Evolutionary conservation across 2,888 invertebrate genomes (phyloP), one percentile per base, ranked within the genome.

Genomic region (Diloba caeruleocephala): DNA sequence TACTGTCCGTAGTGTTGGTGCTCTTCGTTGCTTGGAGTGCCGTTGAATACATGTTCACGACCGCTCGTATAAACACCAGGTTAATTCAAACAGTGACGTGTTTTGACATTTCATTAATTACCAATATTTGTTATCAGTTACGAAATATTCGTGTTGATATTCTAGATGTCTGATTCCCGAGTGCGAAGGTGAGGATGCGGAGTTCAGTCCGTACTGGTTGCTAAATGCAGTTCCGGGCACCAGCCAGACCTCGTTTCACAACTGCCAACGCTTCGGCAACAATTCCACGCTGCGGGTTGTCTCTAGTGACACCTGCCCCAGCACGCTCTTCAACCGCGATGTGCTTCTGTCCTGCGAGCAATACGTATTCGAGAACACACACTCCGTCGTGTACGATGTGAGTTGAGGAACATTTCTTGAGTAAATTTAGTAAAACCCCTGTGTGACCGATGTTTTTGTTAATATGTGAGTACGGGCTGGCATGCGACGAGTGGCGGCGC

Each of bases 401-500:
- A 84, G 89, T 79, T 1, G 0, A 6, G 2, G 1, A 3, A 2
- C 19, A 9, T 8, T 19, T 14, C 4, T 19, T 9, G 2, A 1
- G 8, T 0, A n/a, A 3, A 8, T 8, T 29, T n/a, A 8, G 26
- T n/a, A 9, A n/a, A 2, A 7, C 3, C 8, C 12, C 1, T 3
- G n/a, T 3, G 1, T 28, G 19, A 29, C 15, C 37, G 31, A 25
- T 38, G 21, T 25, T 8, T 31, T 41, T 41, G 8, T 15, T 36
- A 78, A 14, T 7, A 8, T 21, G 2, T 13, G 3, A 96, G 96
- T 96, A 94, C 75, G 87, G 84, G 32, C 78, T 96, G n/a, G 94
- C 94, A 1, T 96, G 96, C 67, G 93, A 95, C 21, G 93, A 89
- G 91, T 97, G 96, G 96, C 95, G 95, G 62, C 88, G 96, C 19